Conservation (phyloP, 2,888 invertebrate genomes). For the Drosophila leonis region DNA sequence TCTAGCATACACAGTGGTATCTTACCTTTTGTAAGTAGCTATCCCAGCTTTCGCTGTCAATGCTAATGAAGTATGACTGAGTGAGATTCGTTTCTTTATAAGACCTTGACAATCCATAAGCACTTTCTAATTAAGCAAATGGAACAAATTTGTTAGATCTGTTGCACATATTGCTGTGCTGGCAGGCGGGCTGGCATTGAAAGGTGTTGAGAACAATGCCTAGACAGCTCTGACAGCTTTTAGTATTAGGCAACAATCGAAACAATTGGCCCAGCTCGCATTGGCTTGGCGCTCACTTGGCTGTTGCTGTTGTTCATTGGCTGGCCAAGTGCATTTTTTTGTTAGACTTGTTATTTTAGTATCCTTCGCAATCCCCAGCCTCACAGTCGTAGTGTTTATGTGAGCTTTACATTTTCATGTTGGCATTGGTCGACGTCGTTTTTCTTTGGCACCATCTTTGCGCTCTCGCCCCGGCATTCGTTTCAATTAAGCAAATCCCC, state of each 20-base stretch:
- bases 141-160: conserved; percentile 45
- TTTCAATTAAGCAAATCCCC: conserved; percentile 83
- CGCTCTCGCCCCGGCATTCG: conserved; percentile 64
- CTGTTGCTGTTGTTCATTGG: conserved; percentile 36
- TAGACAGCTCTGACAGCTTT: conserved; percentile 44
- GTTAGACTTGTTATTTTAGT: conserved; percentile 47
- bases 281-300: conserved; percentile 18
- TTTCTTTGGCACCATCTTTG: conserved; percentile 42
- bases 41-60: neutral
- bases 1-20: neutral
- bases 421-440: conserved; percentile 44
- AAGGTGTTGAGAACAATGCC: conserved; percentile 23
- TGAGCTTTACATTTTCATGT: conserved; percentile 56
- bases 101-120: conserved; percentile 39
- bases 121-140: conserved; percentile 70
- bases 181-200: neutral
- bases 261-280: conserved; percentile 42
- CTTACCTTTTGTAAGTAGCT: neutral
- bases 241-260: conserved; percentile 60
- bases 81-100: conserved; percentile 1
- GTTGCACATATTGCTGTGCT: conserved; percentile 2
- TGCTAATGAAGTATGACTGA: conserved; percentile 21
- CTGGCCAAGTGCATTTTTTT: conserved; percentile 58
- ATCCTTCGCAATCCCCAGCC: conserved; percentile 8
- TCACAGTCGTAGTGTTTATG: conserved; percentile 39